These are phyloP conservation scores for Andricus grossulariae DNA, from an alignment of 1,140 invertebrate genomes.

Conservation along the genomic window DNA sequence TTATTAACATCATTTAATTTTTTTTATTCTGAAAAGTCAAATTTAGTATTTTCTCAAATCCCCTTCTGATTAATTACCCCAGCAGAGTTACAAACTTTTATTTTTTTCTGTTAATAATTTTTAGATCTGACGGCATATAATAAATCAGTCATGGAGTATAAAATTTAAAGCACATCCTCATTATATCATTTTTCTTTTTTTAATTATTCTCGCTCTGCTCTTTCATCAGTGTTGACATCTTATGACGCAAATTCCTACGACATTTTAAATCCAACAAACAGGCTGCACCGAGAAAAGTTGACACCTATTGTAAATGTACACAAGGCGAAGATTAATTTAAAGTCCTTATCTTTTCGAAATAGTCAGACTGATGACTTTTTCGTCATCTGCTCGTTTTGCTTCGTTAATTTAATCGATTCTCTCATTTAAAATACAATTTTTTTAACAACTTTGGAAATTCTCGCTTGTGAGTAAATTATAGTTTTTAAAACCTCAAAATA, in stretches of 20 bases:
- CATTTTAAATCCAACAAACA: constrained; percentile 20
- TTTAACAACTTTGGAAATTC: no score
- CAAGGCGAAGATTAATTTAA: constrained; percentile 62
- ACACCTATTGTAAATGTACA: constrained; percentile 37
- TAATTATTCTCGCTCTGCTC: background rate
- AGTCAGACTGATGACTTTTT: background rate
- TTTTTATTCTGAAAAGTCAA: background rate
- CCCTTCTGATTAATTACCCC: no score
- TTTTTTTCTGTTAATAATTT: background rate
- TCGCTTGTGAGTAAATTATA: no score
- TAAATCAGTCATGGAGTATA: background rate
- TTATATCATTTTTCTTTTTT: background rate
- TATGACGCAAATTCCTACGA: constrained; percentile 15
- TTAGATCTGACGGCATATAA: background rate
- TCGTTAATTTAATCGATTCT: background rate
- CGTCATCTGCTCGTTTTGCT: background rate
- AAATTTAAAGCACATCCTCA: background rate
- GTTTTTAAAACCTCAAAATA: no score
- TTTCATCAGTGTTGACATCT: constrained; percentile 10
- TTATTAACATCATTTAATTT: background rate
- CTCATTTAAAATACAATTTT: background rate
- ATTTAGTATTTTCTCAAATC: no score
- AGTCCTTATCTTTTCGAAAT: constrained; percentile 56
- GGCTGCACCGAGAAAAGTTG: background rate
- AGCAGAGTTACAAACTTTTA: no score